A percentile compares a stretch with the other conserved stretches of the same genome.
Conservation (phyloP, 2,113 vertebrate genomes). For the Mormoops blainvillei region DNA sequence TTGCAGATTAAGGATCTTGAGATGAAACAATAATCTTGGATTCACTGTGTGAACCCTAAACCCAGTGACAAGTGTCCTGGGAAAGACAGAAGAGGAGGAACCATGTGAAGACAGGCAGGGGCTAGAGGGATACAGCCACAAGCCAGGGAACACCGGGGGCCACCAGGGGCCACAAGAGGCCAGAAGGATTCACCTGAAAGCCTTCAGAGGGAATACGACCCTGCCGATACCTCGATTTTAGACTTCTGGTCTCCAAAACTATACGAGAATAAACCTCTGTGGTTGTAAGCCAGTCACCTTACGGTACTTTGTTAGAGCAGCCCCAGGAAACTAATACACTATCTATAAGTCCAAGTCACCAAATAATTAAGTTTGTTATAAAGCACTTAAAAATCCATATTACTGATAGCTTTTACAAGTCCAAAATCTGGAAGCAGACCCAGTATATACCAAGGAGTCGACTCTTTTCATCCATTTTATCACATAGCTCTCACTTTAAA, state of each 20-base stretch:
- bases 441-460: not conserved
- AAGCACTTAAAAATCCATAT: not conserved
- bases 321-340: not conserved
- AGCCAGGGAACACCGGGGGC: too few relatives aligned
- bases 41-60: not conserved
- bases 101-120: too few relatives aligned
- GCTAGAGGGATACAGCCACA: not conserved
- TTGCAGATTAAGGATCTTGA: not conserved
- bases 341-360: not conserved
- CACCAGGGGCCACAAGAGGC: not conserved
- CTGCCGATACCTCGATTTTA: not conserved
- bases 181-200: not conserved
- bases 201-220: accelerated
- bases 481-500: not conserved
- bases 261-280: not conserved
- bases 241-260: not conserved
- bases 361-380: not conserved
- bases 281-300: not conserved
- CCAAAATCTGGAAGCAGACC: not conserved
- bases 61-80: not conserved
- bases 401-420: not conserved
- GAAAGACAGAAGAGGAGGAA: not conserved
- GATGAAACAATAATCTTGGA: not conserved
- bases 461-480: not conserved
- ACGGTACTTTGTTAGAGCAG: too few relatives aligned